Percentiles rank a stretch among this genome's conserved stretches.
phyloP scores from a whole-genome alignment of 2,797 vertebrate genomes.

The Myotis daubentonii region DNA sequence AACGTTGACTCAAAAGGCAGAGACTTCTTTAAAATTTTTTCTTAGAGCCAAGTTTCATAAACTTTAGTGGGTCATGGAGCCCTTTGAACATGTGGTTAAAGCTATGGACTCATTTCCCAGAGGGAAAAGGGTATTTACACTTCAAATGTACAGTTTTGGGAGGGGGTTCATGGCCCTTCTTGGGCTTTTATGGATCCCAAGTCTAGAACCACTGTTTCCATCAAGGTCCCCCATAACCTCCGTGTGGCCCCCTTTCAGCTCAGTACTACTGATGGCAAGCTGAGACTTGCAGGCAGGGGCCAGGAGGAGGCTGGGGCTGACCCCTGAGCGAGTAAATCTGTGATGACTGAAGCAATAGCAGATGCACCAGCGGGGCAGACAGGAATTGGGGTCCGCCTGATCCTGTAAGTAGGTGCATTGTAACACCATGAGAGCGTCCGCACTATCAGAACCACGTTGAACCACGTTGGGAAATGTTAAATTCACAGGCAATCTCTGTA shows the following conservation, averaged over 20 bases:
- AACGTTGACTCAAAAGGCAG: not conserved
- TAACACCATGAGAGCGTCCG: not conserved
- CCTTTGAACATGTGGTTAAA: not conserved
- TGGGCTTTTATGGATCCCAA: not conserved
- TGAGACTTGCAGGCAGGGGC: not conserved
- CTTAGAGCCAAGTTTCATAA: not conserved
- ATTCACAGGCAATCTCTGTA: not conserved
- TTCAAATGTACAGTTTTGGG: not conserved
- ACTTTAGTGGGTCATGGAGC: not conserved
- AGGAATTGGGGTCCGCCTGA: not conserved
- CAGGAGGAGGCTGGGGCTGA: not conserved
- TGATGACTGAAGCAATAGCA: not conserved
- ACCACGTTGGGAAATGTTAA: not conserved
- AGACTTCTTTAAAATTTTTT: constrained; percentile 13
- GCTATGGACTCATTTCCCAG: not conserved
- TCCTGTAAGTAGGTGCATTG: not conserved
- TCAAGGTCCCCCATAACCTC: not conserved
- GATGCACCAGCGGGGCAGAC: not conserved
- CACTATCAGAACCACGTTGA: not conserved
- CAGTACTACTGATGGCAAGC: not conserved
- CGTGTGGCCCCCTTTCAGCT: not conserved
- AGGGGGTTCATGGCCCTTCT: not conserved
- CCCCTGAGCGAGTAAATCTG: not conserved
- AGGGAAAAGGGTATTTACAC: not conserved
- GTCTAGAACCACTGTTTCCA: not conserved